Evolutionary conservation across 2,797 vertebrate genomes (phyloP), one percentile per base, ranked within the genome.

Genomic region (Ctenosaura bakeri): DNA sequence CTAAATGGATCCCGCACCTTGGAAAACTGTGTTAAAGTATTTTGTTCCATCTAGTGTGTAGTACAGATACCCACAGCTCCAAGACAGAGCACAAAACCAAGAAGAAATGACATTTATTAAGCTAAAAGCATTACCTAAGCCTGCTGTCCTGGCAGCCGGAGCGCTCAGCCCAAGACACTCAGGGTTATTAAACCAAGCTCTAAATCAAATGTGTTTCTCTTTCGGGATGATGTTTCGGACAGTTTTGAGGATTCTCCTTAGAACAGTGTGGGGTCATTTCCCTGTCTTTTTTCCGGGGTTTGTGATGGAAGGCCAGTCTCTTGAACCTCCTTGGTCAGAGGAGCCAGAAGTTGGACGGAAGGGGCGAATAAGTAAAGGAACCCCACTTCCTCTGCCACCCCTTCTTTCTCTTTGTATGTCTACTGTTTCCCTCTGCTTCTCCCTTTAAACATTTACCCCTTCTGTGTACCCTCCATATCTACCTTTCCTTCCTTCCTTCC

Each of bases 91-190:
- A 83, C n/a, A 7, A 13, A 13, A 26, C 14, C 0, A 4, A 6
- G 46, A 12, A 14, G 82, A 46, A 64, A n/a, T 0, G 42, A 29
- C 1, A 8, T 29, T 92, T 26, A 94, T 92, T 92, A 95, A 94
- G 83, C 94, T 95, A 90, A 95, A 95, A 94, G 95, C 91, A 88
- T 92, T 54, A 92, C 29, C 64, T 86, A 1, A 7, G 86, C 0
- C 1, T n/a, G 7, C 50, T 92, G 94, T 90, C 54, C 24, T 6
- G 29, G 29, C 66, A 32, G 29, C 32, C 2, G 20, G 66, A 32
- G 13, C 3, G 10, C 14, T 20, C 16, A 0, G 74, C 18, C 78
- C 42, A 0, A 0, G 83, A 6, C 0, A 0, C 81, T 82, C 1
- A 50, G 0, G 0, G 78, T 16, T 54, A 62, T 54, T 71, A 59